Base-by-base conservation (phyloP, 2,797 vertebrate species). In the Bryconaethiops microstoma region DNA sequence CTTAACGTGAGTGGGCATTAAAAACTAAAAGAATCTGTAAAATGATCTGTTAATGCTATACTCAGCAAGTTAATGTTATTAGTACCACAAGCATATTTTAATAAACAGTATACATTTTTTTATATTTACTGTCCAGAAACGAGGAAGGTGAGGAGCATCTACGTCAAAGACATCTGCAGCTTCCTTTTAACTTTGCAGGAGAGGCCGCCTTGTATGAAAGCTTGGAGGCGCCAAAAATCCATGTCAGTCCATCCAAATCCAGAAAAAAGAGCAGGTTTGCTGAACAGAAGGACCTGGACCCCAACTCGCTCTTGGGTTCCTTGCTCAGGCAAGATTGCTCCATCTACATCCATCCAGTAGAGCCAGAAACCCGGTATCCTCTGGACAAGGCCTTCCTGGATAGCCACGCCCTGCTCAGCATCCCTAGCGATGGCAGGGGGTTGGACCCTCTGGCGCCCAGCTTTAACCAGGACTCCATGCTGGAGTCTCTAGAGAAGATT, bases 121-220 rank as follows among this genome's bases (percentile, higher is more conserved):
- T 60, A 1, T 60, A 1, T 21, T 2, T 23, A 23, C n/a, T 23
- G 57, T 60, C 21, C 21, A 60, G 57, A 60, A 93, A 94, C 35
- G 92, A 94, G 60, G 94, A 95, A 81, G 94, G 94, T 0, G 93
- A 95, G 54, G 93, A 95, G 29, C 89, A 95, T 23, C 85, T 95
- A 4, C 91, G 85, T n/a, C 89, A 93, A 23, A 87, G 94, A 10
- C 89, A 87, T 4, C 78, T 92, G 82, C 91, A 92, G 87, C 75
- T 95, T 29, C 93, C 94, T 0, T 95, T 95, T 63, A 91, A 64
- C 86, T 93, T 91, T 0, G 6, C 90, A 0, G 94, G 94, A 0
- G 94, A 95, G 64, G 94, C 90, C 0, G 0, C 93, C 65, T 89
- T 95, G 5, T 95, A 95, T 4, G 91, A 95, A 0, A 40, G 10